Conservation (phyloP, 2,797 vertebrate genomes). For the Poecilia wingei region DNA sequence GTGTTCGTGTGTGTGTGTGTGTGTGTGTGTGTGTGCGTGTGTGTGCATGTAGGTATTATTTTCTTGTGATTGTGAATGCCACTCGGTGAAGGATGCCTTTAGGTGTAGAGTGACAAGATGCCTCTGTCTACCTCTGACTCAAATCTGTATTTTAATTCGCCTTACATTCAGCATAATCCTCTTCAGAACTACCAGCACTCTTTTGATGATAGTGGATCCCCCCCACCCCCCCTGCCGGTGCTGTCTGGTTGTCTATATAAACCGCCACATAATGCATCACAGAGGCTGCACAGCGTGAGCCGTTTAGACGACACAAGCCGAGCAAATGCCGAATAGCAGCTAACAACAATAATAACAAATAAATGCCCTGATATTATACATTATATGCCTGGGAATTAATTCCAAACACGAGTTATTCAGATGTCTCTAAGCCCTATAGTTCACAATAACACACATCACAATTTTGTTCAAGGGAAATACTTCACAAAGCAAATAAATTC, state of each 20-base stretch:
- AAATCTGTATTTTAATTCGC: constrained; percentile 32
- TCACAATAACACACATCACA: constrained; percentile 14
- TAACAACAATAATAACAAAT: not conserved
- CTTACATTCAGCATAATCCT: constrained; percentile 32
- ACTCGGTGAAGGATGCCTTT: constrained; percentile 55
- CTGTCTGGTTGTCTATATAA: constrained; percentile 30
- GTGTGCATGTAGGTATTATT: constrained; percentile 50
- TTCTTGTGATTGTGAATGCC: constrained; percentile 58
- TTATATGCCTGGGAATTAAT: not conserved
- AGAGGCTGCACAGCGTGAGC: constrained; percentile 14
- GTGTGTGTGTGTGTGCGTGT: constrained; percentile 5
- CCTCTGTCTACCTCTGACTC: constrained; percentile 35
- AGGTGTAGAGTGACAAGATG: constrained; percentile 47
- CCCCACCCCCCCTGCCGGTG: not conserved
- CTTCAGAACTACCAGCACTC: constrained; percentile 25
- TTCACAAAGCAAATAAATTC: constrained; percentile 20
- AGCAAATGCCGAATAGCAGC: constrained; percentile 5
- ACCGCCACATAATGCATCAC: constrained; percentile 3
- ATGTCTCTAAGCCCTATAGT: constrained; percentile 9
- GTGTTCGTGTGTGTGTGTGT: constrained; percentile 29
- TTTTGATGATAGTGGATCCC: constrained; percentile 18
- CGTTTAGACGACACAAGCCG: constrained; percentile 13
- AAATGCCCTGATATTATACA: not conserved
- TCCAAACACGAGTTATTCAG: constrained; percentile 9
- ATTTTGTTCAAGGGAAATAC: constrained; percentile 8